Base-by-base conservation (phyloP, 1,140 invertebrate genomes). In the Littorina saxatilis region DNA sequence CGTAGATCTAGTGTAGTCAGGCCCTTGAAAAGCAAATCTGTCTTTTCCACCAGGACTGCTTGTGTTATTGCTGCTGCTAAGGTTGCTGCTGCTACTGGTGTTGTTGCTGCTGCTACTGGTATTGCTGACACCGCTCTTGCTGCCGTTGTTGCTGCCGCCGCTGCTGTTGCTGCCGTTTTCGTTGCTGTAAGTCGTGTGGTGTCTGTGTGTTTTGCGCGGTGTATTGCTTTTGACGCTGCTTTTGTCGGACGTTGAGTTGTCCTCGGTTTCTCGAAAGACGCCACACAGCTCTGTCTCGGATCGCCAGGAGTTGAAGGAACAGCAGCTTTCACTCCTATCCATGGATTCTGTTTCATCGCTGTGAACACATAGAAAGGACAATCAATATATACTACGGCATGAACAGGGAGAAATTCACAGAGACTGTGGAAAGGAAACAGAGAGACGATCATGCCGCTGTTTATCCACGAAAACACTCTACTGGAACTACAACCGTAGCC, bases 201-300 rank as follows among this genome's bases (percentile, higher is more conserved):
- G 27, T 11, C 61, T 63, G 61, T 32, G 61, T 9, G 9, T 5
- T 27, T 37, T 68, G 66, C 2, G 23, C 17, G 66, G 35, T 32
- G 23, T 68, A 35, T 35, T 68, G 66, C 66, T 39, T 17, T 68
- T 68, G 66, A 9, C 20, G 40, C 70, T 73, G 70, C 9, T 50
- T 43, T 32, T 50, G 39, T 72, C 70, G 7, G 39, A 5, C 23
- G 27, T 43, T 2, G 43, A n/a, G 3, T 5, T 43, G 4, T 50
- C 70, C 70, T 73, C 70, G n/a, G 43, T 43, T 23, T 73, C 70
- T n/a, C 40, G 32, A 43, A 73, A 50, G 7, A 73, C 70, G 70
- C 50, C 50, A 43, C 9, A 50, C 20, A 73, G 70, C 40, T 73
- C 70, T 23, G 70, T 43, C 43, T 73, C 70, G 5, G 70, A 73